Evolutionary conservation across 2,797 vertebrate genomes (phyloP).

Genomic region (Loriculus beryllinus): DNA sequence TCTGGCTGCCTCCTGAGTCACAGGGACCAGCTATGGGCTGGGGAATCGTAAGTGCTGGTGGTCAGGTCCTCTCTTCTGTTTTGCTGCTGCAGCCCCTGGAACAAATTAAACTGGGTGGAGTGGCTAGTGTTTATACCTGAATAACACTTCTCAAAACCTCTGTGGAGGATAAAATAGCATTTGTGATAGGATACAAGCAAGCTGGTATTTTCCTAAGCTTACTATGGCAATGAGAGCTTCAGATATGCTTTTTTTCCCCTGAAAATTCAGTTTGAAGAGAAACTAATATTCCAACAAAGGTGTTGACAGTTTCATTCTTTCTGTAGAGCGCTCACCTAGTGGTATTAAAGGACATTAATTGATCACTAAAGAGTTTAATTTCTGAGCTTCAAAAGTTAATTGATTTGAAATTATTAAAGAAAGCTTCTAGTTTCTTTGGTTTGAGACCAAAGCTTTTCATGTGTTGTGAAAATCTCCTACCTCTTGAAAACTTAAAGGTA

Average conservation of each 20-base stretch:
- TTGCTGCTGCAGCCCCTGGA: not conserved
- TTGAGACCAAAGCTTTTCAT: not conserved
- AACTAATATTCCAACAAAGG: not conserved
- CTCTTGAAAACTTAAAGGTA: not conserved
- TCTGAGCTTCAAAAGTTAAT: not conserved
- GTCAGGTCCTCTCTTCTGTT: not conserved
- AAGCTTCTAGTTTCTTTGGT: not conserved
- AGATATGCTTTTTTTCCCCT: not conserved
- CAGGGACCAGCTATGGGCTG: not conserved
- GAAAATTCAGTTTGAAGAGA: not conserved
- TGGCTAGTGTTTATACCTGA: not conserved
- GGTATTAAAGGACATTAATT: not conserved
- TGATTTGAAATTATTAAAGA: not conserved
- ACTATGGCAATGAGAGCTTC: not conserved
- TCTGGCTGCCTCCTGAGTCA: not conserved
- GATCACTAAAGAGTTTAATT: not conserved
- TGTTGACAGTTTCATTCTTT: not conserved
- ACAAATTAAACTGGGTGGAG: not conserved
- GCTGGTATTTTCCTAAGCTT: not conserved
- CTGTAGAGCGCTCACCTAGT: not conserved
- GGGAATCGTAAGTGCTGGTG: accelerated
- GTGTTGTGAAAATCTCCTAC: not conserved
- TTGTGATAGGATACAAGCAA: not conserved
- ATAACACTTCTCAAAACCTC: not conserved
- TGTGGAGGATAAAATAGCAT: not conserved